Base-by-base conservation (phyloP, 92 coral and sea anemone genomes). In the Phenganax subtilis region DNA sequence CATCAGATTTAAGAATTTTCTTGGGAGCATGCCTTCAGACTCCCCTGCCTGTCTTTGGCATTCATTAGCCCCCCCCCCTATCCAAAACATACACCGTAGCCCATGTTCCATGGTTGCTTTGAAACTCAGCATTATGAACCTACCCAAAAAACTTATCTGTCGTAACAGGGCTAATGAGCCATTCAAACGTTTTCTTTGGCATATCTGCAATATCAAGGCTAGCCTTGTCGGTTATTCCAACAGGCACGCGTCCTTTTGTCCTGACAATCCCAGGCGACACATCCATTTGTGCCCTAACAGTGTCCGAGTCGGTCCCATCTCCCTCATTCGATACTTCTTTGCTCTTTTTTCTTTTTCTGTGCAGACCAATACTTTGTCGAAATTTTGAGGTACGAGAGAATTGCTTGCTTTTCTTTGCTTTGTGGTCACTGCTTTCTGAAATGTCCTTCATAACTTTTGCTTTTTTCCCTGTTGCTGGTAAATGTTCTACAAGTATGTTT, bases 81-180 rank as follows among this genome's bases (percentile, higher is more conserved):
- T 37, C 47, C 47, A 37, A 37, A 37, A 37, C 47, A 37, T 37
- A 37, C 47, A 1, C 47, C 47, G 5, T 37, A 5, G 47, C 47
- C 5, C 47, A 2, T 37, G 5, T 37, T 5, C 47, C 47, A 5
- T 37, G 47, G 47, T 37, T 2, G 47, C 47, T 37, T 37, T 37
- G 47, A 9, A 47, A 28, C 37, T 15, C 67, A 7, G 15, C 53
- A 6, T 8, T 55, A 15, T 55, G 29, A 28, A 64, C 47, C 47
- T 92, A 94, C 98, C 98, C 90, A 88, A 94, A 94, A 78, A 94
- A 94, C 87, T 94, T 94, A 8, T 81, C 85, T 6, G 97, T 89
- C 65, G 89, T 94, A 12, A 94, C 97, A 44, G 98, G 98, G 60
- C 98, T 91, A 57, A 94, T 84, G 51, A 94, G 76, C 98, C 98